Percentiles rank a stretch among this genome's conserved stretches.
phyloP scores from a whole-genome alignment of 2,888 invertebrate genomes.

The Hipparchia semele region DNA sequence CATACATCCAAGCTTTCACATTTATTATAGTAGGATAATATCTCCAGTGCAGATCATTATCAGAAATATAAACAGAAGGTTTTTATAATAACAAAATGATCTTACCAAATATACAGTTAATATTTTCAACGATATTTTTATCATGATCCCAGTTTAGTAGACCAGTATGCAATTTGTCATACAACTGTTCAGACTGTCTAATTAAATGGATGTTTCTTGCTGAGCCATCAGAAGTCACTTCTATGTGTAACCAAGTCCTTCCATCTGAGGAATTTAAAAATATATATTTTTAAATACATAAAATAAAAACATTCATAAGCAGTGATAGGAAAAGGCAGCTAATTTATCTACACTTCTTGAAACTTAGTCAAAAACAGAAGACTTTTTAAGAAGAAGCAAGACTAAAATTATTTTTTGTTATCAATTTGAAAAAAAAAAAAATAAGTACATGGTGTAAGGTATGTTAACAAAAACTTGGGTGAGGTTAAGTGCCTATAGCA shows the following conservation, averaged over 20 bases:
- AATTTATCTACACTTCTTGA: too few species aligned
- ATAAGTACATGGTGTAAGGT: too few species aligned
- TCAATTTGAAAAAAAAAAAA: too few species aligned
- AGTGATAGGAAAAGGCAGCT: too few species aligned
- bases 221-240: conserved; percentile 64
- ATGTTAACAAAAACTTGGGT: too few species aligned
- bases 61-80: background rate
- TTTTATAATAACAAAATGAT: conserved; percentile 18
- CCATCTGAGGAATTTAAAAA: conserved; percentile 53
- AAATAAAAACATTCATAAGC: too few species aligned
- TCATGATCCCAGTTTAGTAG: conserved; percentile 72
- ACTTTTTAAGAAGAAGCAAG: too few species aligned
- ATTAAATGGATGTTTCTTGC: conserved; percentile 67
- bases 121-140: conserved; percentile 67
- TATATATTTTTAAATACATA: background rate
- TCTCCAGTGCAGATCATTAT: too few species aligned
- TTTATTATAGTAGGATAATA: background rate
- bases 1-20: too few species aligned
- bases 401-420: too few species aligned
- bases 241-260: conserved; percentile 70
- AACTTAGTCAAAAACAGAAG: too few species aligned
- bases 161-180: conserved; percentile 62
- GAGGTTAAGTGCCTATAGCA: too few species aligned
- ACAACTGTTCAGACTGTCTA: conserved; percentile 63
- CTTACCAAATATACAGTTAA: conserved; percentile 66